Evolutionary conservation across 2,113 vertebrate genomes (phyloP).

Genomic region (Rhegmatorhina hoffmannsi): DNA sequence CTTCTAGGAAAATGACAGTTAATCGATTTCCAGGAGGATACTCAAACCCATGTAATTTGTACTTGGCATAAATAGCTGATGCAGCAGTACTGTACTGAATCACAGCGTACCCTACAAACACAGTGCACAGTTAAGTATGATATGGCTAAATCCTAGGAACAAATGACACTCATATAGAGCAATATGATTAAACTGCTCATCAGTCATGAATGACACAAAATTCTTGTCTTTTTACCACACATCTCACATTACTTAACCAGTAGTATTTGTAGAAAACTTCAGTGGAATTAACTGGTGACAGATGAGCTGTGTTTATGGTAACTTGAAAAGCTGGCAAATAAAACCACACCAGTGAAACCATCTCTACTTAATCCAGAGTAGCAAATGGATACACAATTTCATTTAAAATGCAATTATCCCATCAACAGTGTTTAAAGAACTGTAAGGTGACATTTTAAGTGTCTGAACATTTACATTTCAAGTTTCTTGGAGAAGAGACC

Average conservation of each 20-base stretch:
- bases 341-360: background rate
- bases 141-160: background rate
- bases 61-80: constrained; percentile 94
- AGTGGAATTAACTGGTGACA: background rate
- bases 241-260: background rate
- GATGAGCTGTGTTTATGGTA: background rate
- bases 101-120: constrained; percentile 84
- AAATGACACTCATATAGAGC: background rate
- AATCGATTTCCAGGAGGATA: constrained; percentile 95
- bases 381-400: background rate
- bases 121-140: background rate
- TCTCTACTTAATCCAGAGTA: background rate
- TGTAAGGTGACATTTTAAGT: background rate
- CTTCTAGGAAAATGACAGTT: constrained; percentile 85
- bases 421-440: background rate
- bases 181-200: background rate
- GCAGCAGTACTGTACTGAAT: constrained; percentile 92
- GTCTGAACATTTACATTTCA: background rate
- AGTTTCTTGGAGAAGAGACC: background rate
- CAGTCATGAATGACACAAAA: background rate
- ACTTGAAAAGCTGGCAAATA: background rate
- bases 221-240: background rate
- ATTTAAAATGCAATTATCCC: background rate
- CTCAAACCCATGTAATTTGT: constrained; percentile 94
- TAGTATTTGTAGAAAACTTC: background rate